These are phyloP conservation scores for Condylura cristata DNA, from an alignment of 2,113 vertebrate species.

Conservation along the genomic window DNA sequence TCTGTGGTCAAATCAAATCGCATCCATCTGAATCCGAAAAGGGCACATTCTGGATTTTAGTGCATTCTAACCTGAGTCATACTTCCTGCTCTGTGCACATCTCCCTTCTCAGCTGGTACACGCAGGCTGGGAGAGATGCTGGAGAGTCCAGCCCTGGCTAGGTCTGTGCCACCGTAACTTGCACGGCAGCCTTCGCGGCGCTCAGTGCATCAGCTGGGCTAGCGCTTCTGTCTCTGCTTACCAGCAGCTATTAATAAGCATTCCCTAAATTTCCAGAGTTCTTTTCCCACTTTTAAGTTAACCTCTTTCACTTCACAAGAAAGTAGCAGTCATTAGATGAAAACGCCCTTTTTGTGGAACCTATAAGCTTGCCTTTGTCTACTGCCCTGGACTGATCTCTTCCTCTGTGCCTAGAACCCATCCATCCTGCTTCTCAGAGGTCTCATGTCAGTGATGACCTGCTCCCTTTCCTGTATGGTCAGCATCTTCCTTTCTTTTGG, in stretches of 20 bases:
- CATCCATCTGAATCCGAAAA: neutral
- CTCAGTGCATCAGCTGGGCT: neutral
- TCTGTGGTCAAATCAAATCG: neutral
- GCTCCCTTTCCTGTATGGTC: neutral
- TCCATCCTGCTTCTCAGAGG: neutral
- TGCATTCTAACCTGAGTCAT: neutral
- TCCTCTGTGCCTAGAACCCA: neutral
- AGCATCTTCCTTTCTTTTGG: neutral
- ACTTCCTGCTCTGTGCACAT: neutral
- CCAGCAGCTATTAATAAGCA: neutral
- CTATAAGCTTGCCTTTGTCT: neutral
- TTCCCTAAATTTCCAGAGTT: neutral
- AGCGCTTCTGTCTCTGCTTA: neutral
- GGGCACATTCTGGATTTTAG: neutral
- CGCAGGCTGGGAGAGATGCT: neutral
- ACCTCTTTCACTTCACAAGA: neutral
- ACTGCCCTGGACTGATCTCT: neutral
- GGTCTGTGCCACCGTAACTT: neutral
- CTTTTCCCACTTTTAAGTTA: neutral
- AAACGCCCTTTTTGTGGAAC: neutral
- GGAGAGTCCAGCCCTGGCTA: neutral
- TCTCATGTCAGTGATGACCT: neutral
- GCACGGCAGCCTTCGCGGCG: neutral
- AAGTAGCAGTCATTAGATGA: neutral
- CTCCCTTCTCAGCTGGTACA: neutral